phyloP scores from a whole-genome alignment of 2,113 vertebrate genomes.

The Tautogolabrus adspersus region DNA sequence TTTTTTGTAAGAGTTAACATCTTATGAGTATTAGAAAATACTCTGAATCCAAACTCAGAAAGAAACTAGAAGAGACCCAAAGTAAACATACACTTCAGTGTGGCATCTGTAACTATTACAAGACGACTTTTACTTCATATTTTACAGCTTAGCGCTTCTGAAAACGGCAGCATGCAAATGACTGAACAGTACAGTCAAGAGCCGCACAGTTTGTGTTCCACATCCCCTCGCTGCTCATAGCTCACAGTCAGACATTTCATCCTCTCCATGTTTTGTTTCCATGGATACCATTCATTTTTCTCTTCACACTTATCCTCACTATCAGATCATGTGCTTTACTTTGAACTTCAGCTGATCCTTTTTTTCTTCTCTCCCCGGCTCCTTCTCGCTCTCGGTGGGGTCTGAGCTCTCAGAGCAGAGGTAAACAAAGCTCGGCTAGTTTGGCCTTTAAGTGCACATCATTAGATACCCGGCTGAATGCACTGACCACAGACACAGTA shows the following conservation, averaged over 20 bases:
- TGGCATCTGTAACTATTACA: too few species aligned
- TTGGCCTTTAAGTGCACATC: constrained; percentile 67
- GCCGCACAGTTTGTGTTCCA: not conserved
- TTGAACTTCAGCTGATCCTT: constrained; percentile 21
- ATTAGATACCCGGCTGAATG: constrained; percentile 46
- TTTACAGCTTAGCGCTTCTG: too few species aligned
- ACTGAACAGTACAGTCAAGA: too few species aligned
- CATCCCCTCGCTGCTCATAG: constrained; percentile 26
- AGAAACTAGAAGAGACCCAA: too few species aligned
- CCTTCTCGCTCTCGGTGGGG: constrained; percentile 27
- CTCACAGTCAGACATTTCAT: constrained; percentile 51
- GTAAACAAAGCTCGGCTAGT: constrained; percentile 75
- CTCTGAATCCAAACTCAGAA: too few species aligned
- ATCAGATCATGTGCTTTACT: constrained; percentile 65
- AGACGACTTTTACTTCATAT: too few species aligned
- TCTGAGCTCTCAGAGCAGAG: constrained; percentile 46
- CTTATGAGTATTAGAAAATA: too few species aligned
- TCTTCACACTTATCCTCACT: constrained; percentile 28
- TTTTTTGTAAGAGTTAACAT: too few species aligned
- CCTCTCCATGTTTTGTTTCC: constrained; percentile 50
- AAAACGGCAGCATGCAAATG: too few species aligned
- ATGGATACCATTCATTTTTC: constrained; percentile 58
- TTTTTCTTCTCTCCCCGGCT: not conserved
- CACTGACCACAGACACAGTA: too few species aligned
- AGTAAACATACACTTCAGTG: too few species aligned